Evolutionary conservation across 2,113 vertebrate genomes (phyloP).

Genomic region (Thalassarche chlororhynchos): DNA sequence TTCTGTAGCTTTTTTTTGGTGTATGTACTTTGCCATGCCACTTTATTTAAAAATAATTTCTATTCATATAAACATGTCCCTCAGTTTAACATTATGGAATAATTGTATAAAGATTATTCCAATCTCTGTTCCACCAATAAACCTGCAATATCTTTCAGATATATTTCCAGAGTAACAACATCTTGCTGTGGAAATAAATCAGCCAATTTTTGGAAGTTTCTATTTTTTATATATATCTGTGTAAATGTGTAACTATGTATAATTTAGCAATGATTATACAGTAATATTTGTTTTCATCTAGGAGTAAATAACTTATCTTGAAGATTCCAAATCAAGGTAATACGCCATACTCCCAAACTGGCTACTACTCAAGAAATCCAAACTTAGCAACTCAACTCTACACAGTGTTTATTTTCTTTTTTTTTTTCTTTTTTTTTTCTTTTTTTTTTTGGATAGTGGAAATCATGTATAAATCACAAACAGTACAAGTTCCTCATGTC

Average conservation of each 20-base stretch:
- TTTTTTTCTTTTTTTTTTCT: background rate
- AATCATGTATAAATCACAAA: slow-evolving; percentile 77
- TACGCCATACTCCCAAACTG: background rate
- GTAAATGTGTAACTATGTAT: background rate
- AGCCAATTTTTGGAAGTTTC: background rate
- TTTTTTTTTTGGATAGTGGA: slow-evolving; percentile 57
- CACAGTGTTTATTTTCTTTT: slow-evolving; percentile 75
- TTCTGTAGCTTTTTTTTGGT: background rate
- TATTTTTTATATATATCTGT: background rate
- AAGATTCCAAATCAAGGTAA: slow-evolving; percentile 14
- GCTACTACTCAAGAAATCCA: slow-evolving; percentile 49
- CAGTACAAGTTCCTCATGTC: slow-evolving; percentile 63
- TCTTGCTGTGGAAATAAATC: background rate
- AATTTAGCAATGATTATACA: background rate
- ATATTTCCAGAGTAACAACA: background rate
- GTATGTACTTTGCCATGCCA: background rate
- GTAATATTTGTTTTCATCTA: slow-evolving; percentile 2
- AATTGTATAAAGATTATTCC: background rate
- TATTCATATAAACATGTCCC: background rate
- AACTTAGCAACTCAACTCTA: slow-evolving; percentile 50
- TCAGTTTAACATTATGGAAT: background rate
- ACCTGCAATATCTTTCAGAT: background rate
- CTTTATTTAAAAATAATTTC: slow-evolving; percentile 6
- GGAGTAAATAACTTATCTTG: slow-evolving; percentile 11
- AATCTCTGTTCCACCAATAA: background rate